Evolutionary conservation across 2,113 vertebrate species (phyloP).

Genomic region (Rostratula benghalensis): DNA sequence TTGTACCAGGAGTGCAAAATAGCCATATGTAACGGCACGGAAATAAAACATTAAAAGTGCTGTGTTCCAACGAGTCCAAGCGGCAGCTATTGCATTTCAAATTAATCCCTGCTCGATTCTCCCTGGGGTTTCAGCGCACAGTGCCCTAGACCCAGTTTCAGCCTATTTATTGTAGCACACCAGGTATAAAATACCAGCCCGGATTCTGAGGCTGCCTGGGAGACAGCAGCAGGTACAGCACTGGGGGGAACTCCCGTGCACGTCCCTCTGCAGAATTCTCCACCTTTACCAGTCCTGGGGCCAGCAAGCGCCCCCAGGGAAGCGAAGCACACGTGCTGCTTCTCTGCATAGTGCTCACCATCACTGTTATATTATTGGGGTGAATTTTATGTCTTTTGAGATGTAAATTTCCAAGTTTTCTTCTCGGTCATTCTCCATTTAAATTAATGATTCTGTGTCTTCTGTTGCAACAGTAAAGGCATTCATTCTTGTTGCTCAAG

Average conservation of each 20-base stretch:
- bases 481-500: not conserved
- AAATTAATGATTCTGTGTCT: not conserved
- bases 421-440: not conserved
- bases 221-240: not conserved
- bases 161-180: not conserved
- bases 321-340: not conserved
- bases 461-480: not conserved
- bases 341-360: not conserved
- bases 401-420: not conserved
- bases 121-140: not conserved
- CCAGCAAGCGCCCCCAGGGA: not conserved
- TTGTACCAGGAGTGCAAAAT: not conserved
- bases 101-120: slow-evolving; percentile 4
- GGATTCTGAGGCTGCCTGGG: not conserved
- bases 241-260: too few relatives aligned
- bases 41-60: not conserved
- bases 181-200: not conserved
- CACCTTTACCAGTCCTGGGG: not conserved
- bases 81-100: not conserved
- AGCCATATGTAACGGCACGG: not conserved
- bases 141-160: not conserved
- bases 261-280: not conserved
- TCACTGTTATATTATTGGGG: not conserved
- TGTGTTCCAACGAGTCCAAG: not conserved
- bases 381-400: not conserved